Evolutionary conservation across 2,888 invertebrate genomes (phyloP).

Genomic region (Machimus rusticus): DNA sequence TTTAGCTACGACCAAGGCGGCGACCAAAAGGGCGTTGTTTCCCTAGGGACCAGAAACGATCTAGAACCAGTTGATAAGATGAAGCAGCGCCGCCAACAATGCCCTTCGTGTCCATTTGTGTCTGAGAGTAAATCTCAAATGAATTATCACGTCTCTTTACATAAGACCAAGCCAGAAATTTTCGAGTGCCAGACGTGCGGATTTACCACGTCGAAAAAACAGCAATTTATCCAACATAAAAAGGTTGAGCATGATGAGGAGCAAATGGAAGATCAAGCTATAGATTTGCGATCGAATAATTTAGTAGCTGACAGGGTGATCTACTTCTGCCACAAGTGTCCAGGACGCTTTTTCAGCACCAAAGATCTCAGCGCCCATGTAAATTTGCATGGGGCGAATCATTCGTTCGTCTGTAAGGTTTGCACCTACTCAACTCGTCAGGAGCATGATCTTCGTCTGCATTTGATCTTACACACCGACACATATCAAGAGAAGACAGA

Average conservation of each 20-base stretch:
- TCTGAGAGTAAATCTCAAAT: slow-evolving; percentile 87
- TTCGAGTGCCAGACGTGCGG: slow-evolving; percentile 82
- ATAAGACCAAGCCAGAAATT: slow-evolving; percentile 62
- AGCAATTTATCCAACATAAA: slow-evolving; percentile 83
- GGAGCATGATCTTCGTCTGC: slow-evolving; percentile 73
- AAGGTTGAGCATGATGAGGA: slow-evolving; percentile 66
- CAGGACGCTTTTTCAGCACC: slow-evolving; percentile 81
- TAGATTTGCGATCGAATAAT: slow-evolving; percentile 52
- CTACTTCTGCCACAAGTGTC: slow-evolving; percentile 82
- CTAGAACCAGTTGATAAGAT: not conserved
- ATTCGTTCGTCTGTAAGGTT: slow-evolving; percentile 73
- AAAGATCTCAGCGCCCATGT: slow-evolving; percentile 77
- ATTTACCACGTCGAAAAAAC: slow-evolving; percentile 82
- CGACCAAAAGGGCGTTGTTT: not conserved
- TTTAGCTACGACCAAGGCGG: not conserved
- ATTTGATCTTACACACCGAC: slow-evolving; percentile 76
- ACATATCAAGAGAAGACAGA: slow-evolving; percentile 82
- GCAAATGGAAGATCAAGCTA: not conserved
- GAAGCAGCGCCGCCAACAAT: slow-evolving; percentile 73
- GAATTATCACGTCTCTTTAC: slow-evolving; percentile 87
- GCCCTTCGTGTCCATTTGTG: slow-evolving; percentile 82
- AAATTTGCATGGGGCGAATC: slow-evolving; percentile 58
- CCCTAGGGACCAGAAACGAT: not conserved
- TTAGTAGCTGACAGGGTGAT: slow-evolving; percentile 62
- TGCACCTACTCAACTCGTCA: slow-evolving; percentile 81